Evolutionary conservation across 2,797 vertebrate genomes (phyloP).

Genomic region (Paratrypauchen microcephalus): DNA sequence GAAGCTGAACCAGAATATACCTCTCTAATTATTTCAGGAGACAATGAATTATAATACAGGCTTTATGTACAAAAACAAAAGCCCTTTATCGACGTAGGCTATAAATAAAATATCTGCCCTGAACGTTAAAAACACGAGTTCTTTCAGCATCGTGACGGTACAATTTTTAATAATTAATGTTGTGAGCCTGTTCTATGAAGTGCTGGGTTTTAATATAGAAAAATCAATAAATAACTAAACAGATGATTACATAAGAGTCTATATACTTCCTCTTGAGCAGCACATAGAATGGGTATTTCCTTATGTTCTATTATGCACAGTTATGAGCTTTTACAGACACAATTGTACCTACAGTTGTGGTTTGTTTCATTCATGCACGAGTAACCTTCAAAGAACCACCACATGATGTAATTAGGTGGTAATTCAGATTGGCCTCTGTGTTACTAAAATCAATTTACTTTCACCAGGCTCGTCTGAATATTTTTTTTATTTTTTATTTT

Average conservation of each 20-base stretch:
- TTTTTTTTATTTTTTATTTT: background rate
- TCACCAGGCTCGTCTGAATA: background rate
- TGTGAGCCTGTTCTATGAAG: background rate
- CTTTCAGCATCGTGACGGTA: slow-evolving; percentile 10
- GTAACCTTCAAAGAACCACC: background rate
- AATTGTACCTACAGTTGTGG: background rate
- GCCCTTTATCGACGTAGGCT: background rate
- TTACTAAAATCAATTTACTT: background rate
- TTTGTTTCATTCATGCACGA: background rate
- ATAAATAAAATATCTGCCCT: slow-evolving; percentile 7
- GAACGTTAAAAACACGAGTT: background rate
- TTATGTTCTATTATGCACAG: background rate
- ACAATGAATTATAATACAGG: slow-evolving; percentile 2
- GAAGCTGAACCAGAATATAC: background rate
- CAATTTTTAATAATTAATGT: slow-evolving; percentile 2
- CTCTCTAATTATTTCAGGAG: slow-evolving; percentile 5
- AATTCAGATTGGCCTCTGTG: too few species aligned
- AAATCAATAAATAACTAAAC: slow-evolving; percentile 8
- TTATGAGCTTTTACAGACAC: background rate
- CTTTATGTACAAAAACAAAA: slow-evolving; percentile 14
- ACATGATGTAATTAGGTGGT: too few species aligned
- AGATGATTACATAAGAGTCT: slow-evolving; percentile 3
- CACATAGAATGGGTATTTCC: background rate
- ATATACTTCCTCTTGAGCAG: background rate
- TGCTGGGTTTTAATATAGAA: slow-evolving; percentile 5